These are phyloP conservation scores for Palythoa caribaeorum DNA, from an alignment of 92 coral and sea anemone species.

Conservation along the genomic window DNA sequence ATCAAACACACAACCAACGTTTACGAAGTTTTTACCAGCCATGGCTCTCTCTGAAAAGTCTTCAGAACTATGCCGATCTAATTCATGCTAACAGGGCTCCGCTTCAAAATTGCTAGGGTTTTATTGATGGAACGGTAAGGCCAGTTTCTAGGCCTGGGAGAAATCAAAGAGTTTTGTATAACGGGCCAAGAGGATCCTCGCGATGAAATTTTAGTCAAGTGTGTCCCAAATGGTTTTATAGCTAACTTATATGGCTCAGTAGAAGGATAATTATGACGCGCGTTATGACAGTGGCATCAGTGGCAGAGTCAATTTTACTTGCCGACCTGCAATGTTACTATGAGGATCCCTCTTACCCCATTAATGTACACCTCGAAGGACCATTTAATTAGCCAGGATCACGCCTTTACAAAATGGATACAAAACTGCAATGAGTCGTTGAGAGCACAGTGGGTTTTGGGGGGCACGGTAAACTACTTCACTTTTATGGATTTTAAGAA, in stretches of 20 bases:
- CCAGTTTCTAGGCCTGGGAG: constrained; percentile 50
- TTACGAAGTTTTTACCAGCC: constrained; percentile 26
- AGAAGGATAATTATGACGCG: no score
- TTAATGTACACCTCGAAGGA: constrained; percentile 15
- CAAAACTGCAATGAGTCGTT: constrained; percentile 45
- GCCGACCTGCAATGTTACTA: constrained; percentile 36
- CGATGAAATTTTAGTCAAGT: no score
- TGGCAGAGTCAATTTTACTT: constrained; percentile 40
- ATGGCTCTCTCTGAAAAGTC: constrained; percentile 41
- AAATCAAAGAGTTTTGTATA: constrained; percentile 21
- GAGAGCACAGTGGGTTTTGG: constrained; percentile 40
- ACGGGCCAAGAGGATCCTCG: constrained; percentile 15
- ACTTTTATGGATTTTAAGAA: constrained; percentile 39
- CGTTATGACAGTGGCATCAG: constrained; percentile 57
- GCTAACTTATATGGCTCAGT: constrained; percentile 38
- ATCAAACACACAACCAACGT: constrained; percentile 10
- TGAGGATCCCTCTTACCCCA: background rate
- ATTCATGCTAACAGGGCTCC: constrained; percentile 48
- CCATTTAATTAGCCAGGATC: constrained; percentile 51
- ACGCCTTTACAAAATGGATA: constrained; percentile 46
- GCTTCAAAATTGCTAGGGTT: constrained; percentile 36
- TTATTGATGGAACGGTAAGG: background rate
- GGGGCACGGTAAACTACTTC: constrained; percentile 52
- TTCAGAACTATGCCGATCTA: constrained; percentile 40
- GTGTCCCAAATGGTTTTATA: constrained; percentile 54